phyloP scores from a whole-genome alignment of 2,888 invertebrate genomes.

The Drosophila infuscata region DNA sequence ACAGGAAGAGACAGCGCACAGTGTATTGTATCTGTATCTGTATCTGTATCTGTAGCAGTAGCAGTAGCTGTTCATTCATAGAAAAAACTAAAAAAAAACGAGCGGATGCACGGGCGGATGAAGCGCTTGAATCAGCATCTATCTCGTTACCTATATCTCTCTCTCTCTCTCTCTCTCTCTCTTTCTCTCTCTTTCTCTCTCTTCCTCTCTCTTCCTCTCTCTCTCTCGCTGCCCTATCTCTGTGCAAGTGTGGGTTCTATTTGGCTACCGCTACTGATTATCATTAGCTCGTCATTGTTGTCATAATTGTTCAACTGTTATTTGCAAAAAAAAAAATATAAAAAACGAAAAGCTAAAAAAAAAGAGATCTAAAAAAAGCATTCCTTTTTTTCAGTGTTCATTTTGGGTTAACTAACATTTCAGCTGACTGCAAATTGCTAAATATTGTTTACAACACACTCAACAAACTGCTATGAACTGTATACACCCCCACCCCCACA shows the following conservation, averaged over 20 bases:
- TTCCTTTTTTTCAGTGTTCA: background rate
- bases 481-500: no score
- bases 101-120: constrained; percentile 81
- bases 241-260: constrained; percentile 46
- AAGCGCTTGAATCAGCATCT: constrained; percentile 72
- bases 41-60: constrained; percentile 28
- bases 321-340: constrained; percentile 40
- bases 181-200: constrained; percentile 6
- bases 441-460: constrained; percentile 6
- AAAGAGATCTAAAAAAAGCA: background rate
- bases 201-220: background rate
- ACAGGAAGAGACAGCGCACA: constrained; percentile 42
- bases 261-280: constrained; percentile 73
- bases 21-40: constrained; percentile 31
- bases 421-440: background rate
- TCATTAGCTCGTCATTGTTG: constrained; percentile 58
- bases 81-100: constrained; percentile 43
- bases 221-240: constrained; percentile 12
- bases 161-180: constrained; percentile 1
- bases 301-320: constrained; percentile 68
- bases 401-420: background rate
- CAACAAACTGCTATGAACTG: background rate
- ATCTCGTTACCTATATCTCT: constrained; percentile 31
- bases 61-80: constrained; percentile 68
- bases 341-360: constrained; percentile 1